Evolutionary conservation across 1,140 invertebrate genomes (phyloP).

Genomic region (Meloidogyne exigua): DNA sequence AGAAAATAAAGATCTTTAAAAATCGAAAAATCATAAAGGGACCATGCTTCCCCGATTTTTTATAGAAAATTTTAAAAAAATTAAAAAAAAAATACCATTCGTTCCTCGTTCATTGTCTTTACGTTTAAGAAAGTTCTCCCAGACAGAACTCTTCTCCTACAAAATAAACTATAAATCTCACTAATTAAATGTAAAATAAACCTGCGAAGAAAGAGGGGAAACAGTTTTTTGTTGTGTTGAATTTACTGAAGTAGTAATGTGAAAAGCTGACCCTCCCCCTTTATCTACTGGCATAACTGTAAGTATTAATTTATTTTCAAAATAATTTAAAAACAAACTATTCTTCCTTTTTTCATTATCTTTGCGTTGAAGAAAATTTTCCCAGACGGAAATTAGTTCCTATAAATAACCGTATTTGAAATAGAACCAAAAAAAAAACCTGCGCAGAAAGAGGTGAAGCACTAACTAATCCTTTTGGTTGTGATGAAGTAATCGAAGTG

Average conservation of each 20-base stretch:
- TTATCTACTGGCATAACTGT: not conserved
- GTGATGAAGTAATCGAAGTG: slow-evolving; percentile 2
- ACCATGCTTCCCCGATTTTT: too few species aligned
- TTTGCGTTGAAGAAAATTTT: slow-evolving; percentile 14
- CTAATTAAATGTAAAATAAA: not conserved
- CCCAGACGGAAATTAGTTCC: slow-evolving; percentile 10
- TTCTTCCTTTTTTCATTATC: slow-evolving; percentile 7
- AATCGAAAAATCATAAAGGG: too few species aligned
- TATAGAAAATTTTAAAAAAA: too few species aligned
- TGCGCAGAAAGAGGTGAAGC: slow-evolving; percentile 11
- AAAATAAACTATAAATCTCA: not conserved
- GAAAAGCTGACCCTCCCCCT: not conserved
- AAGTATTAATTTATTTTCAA: not conserved
- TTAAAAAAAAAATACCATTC: not conserved
- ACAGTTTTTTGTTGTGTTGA: not conserved
- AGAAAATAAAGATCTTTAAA: too few species aligned
- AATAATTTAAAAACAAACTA: too few species aligned
- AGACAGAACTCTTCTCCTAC: slow-evolving; percentile 1
- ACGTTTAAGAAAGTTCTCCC: not conserved
- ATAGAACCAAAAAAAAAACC: not conserved
- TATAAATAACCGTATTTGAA: not conserved
- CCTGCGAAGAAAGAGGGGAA: not conserved
- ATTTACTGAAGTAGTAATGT: not conserved
- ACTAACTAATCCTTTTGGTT: not conserved
- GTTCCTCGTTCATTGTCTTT: not conserved